Evolutionary conservation across 2,888 invertebrate genomes (phyloP).

Genomic region (Spisula subtruncata): DNA sequence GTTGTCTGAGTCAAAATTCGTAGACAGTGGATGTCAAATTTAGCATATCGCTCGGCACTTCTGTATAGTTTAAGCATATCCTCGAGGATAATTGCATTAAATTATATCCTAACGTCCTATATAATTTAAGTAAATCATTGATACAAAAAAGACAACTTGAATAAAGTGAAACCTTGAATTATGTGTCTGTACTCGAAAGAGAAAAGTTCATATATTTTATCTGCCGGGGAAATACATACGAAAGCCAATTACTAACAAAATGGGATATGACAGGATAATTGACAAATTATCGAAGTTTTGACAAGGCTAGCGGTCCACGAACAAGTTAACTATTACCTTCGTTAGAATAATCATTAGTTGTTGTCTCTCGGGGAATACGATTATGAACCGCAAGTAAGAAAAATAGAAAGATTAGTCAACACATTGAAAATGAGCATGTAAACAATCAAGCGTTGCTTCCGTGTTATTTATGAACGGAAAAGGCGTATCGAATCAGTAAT

Average conservation of each 20-base stretch:
- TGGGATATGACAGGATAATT: not conserved
- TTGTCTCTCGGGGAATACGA: not conserved
- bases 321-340: not conserved
- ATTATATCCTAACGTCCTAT: not conserved
- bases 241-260: slow-evolving; percentile 18
- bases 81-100: not conserved
- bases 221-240: not conserved
- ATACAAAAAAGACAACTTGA: not conserved
- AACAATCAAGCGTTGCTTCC: not conserved
- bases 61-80: not conserved
- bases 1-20: too few species aligned
- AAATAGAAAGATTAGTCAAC: not conserved
- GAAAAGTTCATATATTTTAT: too few species aligned
- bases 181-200: too few species aligned
- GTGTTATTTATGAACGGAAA: too few species aligned
- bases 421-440: not conserved
- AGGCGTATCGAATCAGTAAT: not conserved
- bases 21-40: too few species aligned
- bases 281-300: slow-evolving; percentile 17
- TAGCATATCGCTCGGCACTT: not conserved
- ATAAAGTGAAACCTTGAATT: too few species aligned
- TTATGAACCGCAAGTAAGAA: not conserved
- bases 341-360: not conserved
- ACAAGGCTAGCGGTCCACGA: not conserved
- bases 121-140: not conserved